A percentile compares a stretch with the other conserved stretches of the same genome.
phyloP scores from a whole-genome alignment of 2,797 vertebrate genomes.

The Fringilla coelebs region DNA sequence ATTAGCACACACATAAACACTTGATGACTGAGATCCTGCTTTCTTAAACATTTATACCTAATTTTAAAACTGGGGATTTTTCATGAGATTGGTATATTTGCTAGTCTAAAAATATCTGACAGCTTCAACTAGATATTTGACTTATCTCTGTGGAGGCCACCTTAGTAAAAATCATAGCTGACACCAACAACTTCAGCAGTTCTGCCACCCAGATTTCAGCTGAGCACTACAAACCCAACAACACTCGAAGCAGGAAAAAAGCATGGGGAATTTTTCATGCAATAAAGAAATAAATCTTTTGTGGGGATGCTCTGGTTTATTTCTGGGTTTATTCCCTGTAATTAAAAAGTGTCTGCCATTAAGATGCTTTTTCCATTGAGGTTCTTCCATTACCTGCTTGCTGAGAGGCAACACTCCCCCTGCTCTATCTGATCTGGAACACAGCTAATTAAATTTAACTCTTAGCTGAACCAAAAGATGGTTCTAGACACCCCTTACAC shows the following conservation, averaged over 20 bases:
- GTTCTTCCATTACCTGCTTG: neutral
- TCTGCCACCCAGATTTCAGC: neutral
- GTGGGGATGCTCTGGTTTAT: rapidly evolving
- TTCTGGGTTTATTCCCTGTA: neutral
- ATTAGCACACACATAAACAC: neutral
- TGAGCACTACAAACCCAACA: neutral
- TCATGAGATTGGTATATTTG: neutral
- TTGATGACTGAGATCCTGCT: neutral
- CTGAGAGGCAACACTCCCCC: neutral
- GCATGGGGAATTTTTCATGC: neutral
- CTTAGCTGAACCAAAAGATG: neutral
- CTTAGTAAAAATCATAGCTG: neutral
- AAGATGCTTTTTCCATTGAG: neutral
- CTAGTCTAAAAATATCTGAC: neutral
- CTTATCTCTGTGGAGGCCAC: neutral
- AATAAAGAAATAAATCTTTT: neutral
- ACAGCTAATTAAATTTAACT: neutral
- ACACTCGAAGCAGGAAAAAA: neutral
- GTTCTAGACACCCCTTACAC: neutral
- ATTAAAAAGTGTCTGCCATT: neutral
- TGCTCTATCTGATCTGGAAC: neutral
- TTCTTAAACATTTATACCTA: neutral
- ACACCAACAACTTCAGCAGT: neutral
- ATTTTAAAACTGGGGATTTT: neutral
- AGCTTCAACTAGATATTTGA: neutral